phyloP scores from a whole-genome alignment of 2,113 vertebrate species.

The Grammomys dolichurus region DNA sequence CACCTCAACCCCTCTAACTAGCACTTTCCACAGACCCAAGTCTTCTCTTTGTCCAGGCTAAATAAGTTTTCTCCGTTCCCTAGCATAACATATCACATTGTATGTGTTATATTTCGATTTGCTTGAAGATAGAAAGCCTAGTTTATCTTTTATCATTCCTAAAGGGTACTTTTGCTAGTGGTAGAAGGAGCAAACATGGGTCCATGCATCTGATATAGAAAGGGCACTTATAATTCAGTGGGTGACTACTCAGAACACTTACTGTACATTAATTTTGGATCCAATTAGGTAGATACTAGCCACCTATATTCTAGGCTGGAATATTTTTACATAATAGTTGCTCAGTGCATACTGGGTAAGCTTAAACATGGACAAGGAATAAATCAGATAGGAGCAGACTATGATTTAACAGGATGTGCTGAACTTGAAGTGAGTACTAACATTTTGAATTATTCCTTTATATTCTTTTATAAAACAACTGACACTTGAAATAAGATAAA shows the following conservation, averaged over 20 bases:
- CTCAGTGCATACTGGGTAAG: no score
- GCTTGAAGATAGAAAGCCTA: neutral
- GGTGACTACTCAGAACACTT: neutral
- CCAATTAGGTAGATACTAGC: neutral
- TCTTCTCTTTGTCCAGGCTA: neutral
- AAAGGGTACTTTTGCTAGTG: neutral
- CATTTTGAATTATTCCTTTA: neutral
- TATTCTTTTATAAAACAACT: neutral
- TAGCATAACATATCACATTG: neutral
- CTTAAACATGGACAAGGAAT: accelerated
- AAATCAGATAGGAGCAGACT: neutral
- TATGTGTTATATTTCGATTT: neutral
- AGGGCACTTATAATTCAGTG: neutral
- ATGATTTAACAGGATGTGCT: neutral
- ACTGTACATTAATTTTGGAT: neutral
- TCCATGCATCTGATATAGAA: neutral
- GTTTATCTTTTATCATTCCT: neutral
- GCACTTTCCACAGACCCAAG: neutral
- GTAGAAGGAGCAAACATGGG: no score
- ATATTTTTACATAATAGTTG: neutral
- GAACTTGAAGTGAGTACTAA: neutral
- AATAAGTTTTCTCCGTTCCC: neutral
- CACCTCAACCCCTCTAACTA: neutral
- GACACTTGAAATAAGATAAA: neutral
- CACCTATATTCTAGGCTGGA: neutral